A percentile compares a stretch with the other conserved stretches of the same genome.
phyloP scores from a whole-genome alignment of 2,888 invertebrate genomes.

The Agrotis ipsilon region DNA sequence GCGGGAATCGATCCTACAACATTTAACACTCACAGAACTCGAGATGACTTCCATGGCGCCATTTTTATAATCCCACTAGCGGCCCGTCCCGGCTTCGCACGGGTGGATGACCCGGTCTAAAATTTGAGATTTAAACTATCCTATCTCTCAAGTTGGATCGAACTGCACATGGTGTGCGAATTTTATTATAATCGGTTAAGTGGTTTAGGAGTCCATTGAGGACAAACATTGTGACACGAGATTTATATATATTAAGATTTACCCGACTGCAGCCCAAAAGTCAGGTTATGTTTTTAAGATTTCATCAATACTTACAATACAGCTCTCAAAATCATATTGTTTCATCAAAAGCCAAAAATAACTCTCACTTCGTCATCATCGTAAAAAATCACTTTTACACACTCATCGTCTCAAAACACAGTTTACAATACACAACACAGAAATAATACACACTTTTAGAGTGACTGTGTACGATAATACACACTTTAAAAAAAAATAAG shows the following conservation, averaged over 20 bases:
- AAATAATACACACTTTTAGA: neutral
- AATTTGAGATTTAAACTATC: no score
- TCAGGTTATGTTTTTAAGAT: neutral
- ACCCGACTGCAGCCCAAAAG: neutral
- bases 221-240: no score
- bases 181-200: no score
- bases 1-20: neutral
- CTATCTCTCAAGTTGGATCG: no score
- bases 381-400: constrained; percentile 5
- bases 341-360: constrained; percentile 8
- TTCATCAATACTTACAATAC: constrained; percentile 36
- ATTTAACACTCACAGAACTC: neutral
- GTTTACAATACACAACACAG: constrained; percentile 4
- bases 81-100: no score
- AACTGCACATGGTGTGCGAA: no score
- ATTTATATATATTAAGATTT: no score
- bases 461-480: neutral
- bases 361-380: constrained; percentile 27
- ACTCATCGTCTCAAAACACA: constrained; percentile 12
- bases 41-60: neutral
- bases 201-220: no score
- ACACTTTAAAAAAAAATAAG: neutral
- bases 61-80: no score
- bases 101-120: no score
- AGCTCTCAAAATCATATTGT: constrained; percentile 41